Evolutionary conservation across 2,113 vertebrate species (phyloP), one percentile per base, ranked within the genome.

Genomic region (Cheirogaleus medius): DNA sequence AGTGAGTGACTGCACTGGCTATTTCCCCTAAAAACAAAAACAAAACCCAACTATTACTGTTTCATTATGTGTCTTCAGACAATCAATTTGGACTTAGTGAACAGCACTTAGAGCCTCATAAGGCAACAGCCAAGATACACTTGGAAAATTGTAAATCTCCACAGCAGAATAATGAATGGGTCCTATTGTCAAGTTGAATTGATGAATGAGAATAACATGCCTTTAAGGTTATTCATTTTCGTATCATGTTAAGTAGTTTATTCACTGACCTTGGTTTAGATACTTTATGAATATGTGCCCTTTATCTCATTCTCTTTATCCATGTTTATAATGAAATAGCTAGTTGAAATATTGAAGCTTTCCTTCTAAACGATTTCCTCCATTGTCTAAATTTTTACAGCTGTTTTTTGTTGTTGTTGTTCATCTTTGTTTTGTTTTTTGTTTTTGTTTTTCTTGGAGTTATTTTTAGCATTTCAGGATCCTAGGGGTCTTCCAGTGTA

Each of bases 101-200:
- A 37, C 3, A 68, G 29, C 27, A 58, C 20, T 74, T 25, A 78
- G 6, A 91, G n/a, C 1, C 23, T 81, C 29, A 5, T 14, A 44
- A 82, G 52, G 18, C 10, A 52, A 71, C 29, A 69, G 23, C 63
- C 20, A 85, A 91, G 25, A 39, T 80, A 69, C 9, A 49, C 29
- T 87, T 69, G n/a, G 63, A 87, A 97, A 95, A 56, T 10, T 47
- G 6, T 90, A 64, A 52, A 37, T 71, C 42, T 93, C 73, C 56
- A 92, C 77, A 83, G n/a, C n/a, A 73, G 39, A 82, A 47, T 85
- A 44, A 94, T 63, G 49, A 92, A 71, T 56, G 14, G 64, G 5
- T 54, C n/a, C 49, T 76, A 34, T 44, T 14, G 0, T 32, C n/a
- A 89, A 54, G 13, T 17, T 44, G 20, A 85, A 47, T 20, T 93